phyloP scores from a whole-genome alignment of 2,113 vertebrate genomes.

The Rattus rattus region DNA sequence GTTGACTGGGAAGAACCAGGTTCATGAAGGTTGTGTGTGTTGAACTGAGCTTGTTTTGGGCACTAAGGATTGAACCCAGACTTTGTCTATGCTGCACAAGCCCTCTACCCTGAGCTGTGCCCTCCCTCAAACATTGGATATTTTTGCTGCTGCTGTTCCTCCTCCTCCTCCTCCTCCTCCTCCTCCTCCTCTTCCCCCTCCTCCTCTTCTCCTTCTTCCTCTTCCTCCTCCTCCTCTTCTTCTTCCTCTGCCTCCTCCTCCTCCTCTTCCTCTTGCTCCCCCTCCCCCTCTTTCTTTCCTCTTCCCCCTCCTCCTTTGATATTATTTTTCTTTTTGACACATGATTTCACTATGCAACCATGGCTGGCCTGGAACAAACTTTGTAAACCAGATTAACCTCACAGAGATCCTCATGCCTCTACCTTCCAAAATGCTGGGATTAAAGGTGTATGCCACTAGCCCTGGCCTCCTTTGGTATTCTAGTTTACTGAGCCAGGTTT shows the following conservation, averaged over 20 bases:
- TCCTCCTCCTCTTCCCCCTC: no score
- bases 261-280: no score
- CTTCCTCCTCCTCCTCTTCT: no score
- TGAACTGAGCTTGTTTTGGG: not conserved
- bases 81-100: not conserved
- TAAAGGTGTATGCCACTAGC: not conserved
- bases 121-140: not conserved
- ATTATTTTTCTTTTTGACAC: not conserved
- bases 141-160: conserved; percentile 7
- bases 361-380: not conserved
- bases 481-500: not conserved
- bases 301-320: not conserved
- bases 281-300: not conserved
- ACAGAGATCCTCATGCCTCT: not conserved
- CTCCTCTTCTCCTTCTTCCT: no score
- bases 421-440: not conserved
- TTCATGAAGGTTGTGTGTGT: not conserved
- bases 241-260: no score
- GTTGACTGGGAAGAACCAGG: not conserved
- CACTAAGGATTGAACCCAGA: not conserved
- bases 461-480: not conserved
- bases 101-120: not conserved
- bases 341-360: not conserved
- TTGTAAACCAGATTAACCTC: not conserved
- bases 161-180: no score